Conservation (phyloP, 2,797 vertebrate genomes). For the Brotula barbata region DNA sequence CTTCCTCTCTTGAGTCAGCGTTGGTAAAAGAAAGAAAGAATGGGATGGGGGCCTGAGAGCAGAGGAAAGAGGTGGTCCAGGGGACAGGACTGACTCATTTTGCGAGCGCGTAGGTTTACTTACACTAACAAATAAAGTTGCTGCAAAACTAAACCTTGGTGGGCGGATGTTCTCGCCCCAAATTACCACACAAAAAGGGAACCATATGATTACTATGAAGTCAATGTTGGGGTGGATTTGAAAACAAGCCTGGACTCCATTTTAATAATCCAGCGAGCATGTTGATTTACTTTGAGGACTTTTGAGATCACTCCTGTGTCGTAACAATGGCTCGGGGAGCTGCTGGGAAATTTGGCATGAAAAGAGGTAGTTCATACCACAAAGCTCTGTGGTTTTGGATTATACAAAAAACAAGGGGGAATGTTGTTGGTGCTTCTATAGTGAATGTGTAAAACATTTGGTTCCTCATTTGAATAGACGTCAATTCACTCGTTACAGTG, state of each 20-base stretch:
- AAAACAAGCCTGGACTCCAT: conserved; percentile 24
- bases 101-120: conserved; percentile 42
- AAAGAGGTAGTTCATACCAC: neutral
- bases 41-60: neutral
- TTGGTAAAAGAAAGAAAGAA: conserved; percentile 2
- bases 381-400: conserved; percentile 7
- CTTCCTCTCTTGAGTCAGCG: neutral
- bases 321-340: conserved; percentile 6
- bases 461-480: neutral
- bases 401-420: neutral
- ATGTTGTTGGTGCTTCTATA: conserved; percentile 1
- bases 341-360: conserved; percentile 7
- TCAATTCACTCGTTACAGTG: neutral
- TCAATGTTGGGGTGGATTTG: conserved; percentile 11
- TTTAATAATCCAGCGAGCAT: conserved; percentile 17
- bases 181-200: conserved; percentile 39
- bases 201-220: conserved; percentile 42
- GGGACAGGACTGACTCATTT: conserved; percentile 31
- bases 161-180: conserved; percentile 25
- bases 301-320: conserved; percentile 14
- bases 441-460: neutral
- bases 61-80: conserved; percentile 3
- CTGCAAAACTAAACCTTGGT: conserved; percentile 31
- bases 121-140: conserved; percentile 43
- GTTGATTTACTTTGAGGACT: conserved; percentile 21